Conservation (phyloP, 2,797 vertebrate genomes). For the Muraenolepis orangiensis region DNA sequence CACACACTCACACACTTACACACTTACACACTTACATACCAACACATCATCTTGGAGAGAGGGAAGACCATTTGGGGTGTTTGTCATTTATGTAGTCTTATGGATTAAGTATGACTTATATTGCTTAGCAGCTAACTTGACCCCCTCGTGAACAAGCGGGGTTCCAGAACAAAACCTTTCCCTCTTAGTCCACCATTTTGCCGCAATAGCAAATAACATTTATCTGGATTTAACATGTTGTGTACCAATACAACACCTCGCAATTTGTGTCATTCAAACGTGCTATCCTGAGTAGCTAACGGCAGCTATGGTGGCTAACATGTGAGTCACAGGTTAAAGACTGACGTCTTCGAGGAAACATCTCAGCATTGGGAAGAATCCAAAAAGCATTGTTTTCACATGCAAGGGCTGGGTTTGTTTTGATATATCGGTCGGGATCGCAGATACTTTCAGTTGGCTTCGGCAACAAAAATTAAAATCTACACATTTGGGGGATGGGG, state of each 20-base stretch:
- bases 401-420: neutral
- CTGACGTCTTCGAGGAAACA: slow-evolving; percentile 42
- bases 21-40: neutral
- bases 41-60: neutral
- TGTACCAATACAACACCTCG: slow-evolving; percentile 26
- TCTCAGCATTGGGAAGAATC: slow-evolving; percentile 29
- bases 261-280: slow-evolving; percentile 45
- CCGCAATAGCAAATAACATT: slow-evolving; percentile 18
- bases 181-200: slow-evolving; percentile 19
- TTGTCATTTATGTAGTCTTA: neutral
- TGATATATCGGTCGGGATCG: neutral
- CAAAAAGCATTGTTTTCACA: slow-evolving; percentile 16
- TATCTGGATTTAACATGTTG: neutral
- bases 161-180: slow-evolving; percentile 25
- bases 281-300: slow-evolving; percentile 55
- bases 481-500: too few relatives aligned
- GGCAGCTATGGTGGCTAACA: slow-evolving; percentile 54
- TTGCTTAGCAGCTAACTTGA: slow-evolving; percentile 42
- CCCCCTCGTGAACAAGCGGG: slow-evolving; percentile 7
- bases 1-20: neutral
- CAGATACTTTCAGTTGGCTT: neutral
- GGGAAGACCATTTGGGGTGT: neutral
- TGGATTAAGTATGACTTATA: slow-evolving; percentile 10
- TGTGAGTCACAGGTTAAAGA: slow-evolving; percentile 44
- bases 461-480: too few relatives aligned